phyloP scores from a whole-genome alignment of 1,140 invertebrate genomes.

The Drosophila sucinea region DNA sequence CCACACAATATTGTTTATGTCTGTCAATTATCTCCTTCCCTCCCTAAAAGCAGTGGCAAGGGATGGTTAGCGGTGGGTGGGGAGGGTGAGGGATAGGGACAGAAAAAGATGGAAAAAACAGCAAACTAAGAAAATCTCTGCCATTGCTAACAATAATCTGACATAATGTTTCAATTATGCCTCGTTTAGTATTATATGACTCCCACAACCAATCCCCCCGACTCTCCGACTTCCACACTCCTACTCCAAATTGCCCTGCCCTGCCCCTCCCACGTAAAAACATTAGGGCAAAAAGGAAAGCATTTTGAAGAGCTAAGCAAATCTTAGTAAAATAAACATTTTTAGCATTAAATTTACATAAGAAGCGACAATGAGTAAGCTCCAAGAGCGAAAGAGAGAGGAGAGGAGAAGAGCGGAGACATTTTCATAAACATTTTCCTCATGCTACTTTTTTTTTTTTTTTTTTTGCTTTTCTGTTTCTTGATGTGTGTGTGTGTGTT shows the following conservation, averaged over 20 bases:
- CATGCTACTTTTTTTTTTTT: constrained; percentile 21
- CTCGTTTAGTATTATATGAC: constrained; percentile 74
- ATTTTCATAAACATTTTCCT: constrained; percentile 72
- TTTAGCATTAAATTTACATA: constrained; percentile 81
- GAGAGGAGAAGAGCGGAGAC: constrained; percentile 28
- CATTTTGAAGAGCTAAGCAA: constrained; percentile 76
- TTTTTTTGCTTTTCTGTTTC: constrained; percentile 6
- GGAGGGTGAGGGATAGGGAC: constrained; percentile 20
- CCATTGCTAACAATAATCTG: constrained; percentile 79
- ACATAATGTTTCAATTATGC: constrained; percentile 82
- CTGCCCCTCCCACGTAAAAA: constrained; percentile 5
- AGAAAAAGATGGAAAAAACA: constrained; percentile 44
- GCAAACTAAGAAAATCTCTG: constrained; percentile 74
- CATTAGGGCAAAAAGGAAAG: constrained; percentile 50
- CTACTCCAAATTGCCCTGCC: not conserved
- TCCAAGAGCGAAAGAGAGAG: no score
- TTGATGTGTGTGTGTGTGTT: constrained; percentile 6
- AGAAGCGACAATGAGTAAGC: constrained; percentile 64
- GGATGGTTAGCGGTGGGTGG: not conserved
- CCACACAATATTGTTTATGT: constrained; percentile 63
- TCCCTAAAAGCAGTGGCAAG: constrained; percentile 1
- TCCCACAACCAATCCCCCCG: constrained; percentile 22
- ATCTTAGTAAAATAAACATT: constrained; percentile 80
- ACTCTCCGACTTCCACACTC: constrained; percentile 15
- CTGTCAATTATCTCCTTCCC: constrained; percentile 49